Evolutionary conservation across 2,888 invertebrate species (phyloP).

Genomic region (Megastigmus dorsalis): DNA sequence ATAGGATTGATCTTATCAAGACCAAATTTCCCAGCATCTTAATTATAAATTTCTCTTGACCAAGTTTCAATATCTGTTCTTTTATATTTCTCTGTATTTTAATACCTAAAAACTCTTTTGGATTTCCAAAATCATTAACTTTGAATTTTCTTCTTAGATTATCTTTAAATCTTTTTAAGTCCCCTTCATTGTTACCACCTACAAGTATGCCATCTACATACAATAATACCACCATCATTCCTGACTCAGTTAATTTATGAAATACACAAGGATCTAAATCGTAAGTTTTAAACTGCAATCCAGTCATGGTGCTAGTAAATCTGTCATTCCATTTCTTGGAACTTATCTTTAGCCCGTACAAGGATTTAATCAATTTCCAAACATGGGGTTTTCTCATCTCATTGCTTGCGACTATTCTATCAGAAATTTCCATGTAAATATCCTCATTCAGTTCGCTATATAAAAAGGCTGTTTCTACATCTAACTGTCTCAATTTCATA

Average conservation of each 20-base stretch:
- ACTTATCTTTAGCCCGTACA: too few species aligned
- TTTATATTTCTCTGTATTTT: constrained; percentile 38
- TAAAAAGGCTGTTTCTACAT: background rate
- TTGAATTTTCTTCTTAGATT: constrained; percentile 25
- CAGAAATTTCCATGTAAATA: background rate
- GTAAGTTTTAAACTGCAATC: constrained; percentile 27
- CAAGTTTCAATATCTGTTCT: constrained; percentile 18
- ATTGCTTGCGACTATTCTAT: too few species aligned
- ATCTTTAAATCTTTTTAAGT: constrained; percentile 46
- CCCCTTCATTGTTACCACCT: constrained; percentile 39
- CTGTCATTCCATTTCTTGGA: too few species aligned
- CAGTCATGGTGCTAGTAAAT: constrained; percentile 45
- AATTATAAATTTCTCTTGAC: too few species aligned
- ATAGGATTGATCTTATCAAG: constrained; percentile 40
- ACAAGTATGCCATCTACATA: constrained; percentile 55
- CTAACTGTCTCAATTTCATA: background rate
- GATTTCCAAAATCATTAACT: constrained; percentile 41
- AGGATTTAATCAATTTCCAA: too few species aligned
- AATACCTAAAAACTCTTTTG: constrained; percentile 49
- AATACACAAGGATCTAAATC: constrained; percentile 54
- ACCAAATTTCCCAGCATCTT: constrained; percentile 29
- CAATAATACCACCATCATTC: constrained; percentile 13
- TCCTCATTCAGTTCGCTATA: background rate
- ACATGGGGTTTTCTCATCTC: too few species aligned
- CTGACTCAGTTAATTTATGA: constrained; percentile 45